A percentile compares a stretch with the other conserved stretches of the same genome.
Conservation (phyloP, 2,797 vertebrate species). For the Sarcophilus harrisii region DNA sequence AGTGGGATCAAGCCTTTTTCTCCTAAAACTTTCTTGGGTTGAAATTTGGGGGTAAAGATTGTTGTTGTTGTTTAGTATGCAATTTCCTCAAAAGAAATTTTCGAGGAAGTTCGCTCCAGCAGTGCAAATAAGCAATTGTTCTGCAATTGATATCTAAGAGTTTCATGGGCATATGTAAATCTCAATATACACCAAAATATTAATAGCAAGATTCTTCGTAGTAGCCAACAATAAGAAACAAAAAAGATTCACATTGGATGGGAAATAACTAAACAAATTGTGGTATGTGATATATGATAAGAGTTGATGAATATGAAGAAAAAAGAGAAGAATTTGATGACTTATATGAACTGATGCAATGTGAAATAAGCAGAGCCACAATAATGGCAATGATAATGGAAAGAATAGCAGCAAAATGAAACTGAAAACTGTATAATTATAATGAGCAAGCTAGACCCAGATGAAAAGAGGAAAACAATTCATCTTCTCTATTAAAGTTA, state of each 20-base stretch:
- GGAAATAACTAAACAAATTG: neutral
- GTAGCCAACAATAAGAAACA: neutral
- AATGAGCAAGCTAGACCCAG: neutral
- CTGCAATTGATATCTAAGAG: neutral
- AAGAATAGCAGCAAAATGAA: neutral
- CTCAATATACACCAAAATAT: neutral
- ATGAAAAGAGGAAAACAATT: neutral
- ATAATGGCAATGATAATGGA: neutral
- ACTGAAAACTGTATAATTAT: neutral
- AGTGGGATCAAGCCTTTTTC: neutral
- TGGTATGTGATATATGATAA: neutral
- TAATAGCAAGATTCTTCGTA: neutral
- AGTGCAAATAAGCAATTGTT: neutral
- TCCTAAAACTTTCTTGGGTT: neutral
- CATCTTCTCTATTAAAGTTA: neutral
- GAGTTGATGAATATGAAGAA: neutral
- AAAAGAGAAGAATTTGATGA: neutral
- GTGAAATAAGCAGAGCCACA: neutral
- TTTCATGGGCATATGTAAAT: neutral
- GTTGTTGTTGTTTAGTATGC: neutral
- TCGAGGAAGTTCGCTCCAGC: neutral
- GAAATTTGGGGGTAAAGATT: neutral
- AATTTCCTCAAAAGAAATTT: neutral
- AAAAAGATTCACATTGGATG: neutral
- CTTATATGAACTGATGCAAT: neutral